A percentile compares a stretch with the other conserved stretches of the same genome.
Evolutionary conservation across 2,888 invertebrate genomes (phyloP).

Genomic region (Melinopterus prodromus): DNA sequence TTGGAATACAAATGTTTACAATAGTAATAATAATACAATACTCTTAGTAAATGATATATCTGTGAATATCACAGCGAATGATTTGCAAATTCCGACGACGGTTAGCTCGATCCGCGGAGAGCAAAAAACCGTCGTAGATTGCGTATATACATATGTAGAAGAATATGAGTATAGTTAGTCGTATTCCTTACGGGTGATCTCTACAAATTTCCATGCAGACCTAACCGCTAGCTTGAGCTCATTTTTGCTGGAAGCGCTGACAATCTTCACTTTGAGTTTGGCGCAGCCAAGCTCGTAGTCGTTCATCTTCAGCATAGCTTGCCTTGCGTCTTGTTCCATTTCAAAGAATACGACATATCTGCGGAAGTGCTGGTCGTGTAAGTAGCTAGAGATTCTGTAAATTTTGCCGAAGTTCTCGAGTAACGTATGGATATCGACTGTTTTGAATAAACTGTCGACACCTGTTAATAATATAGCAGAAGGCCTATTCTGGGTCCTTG

Average conservation of each 20-base stretch:
- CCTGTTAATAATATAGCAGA: neutral
- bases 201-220: neutral
- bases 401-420: neutral
- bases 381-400: neutral
- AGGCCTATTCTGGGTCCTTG: neutral
- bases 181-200: neutral
- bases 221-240: neutral
- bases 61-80: too few relatives aligned
- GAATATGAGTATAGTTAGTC: neutral
- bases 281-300: neutral
- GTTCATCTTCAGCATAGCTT: neutral
- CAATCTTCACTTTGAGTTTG: neutral
- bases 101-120: too few relatives aligned
- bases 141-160: too few relatives aligned
- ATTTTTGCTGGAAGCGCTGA: neutral
- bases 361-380: neutral
- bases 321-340: neutral
- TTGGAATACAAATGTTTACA: too few relatives aligned
- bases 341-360: neutral
- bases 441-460: neutral
- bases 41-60: too few relatives aligned
- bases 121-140: too few relatives aligned
- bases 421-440: neutral
- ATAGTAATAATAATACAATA: too few relatives aligned
- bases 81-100: too few relatives aligned